Evolutionary conservation across 2,113 vertebrate genomes (phyloP).

Genomic region (Ophthalmolycus amberensis): DNA sequence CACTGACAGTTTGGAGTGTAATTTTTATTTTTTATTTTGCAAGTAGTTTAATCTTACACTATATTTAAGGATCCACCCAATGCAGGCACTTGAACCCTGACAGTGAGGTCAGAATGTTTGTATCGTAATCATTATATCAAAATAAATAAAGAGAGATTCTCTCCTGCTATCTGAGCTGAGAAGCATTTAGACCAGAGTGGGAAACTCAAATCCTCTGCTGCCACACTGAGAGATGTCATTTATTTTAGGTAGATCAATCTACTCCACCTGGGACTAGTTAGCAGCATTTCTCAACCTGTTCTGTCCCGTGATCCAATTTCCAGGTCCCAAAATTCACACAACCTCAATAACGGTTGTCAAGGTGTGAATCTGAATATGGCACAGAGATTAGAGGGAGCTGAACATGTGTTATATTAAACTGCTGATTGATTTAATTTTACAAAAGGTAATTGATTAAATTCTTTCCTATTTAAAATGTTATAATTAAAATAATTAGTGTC

Average conservation of each 20-base stretch:
- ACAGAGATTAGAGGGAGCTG: constrained; percentile 5
- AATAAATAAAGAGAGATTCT: neutral
- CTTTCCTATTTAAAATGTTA: neutral
- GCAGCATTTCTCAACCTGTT: neutral
- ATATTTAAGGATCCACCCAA: neutral
- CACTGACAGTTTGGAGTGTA: constrained; percentile 39
- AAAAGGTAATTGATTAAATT: neutral
- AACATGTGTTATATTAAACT: neutral
- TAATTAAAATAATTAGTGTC: neutral
- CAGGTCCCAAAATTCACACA: constrained; percentile 47
- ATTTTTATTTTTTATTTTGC: constrained; percentile 31
- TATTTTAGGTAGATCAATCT: neutral
- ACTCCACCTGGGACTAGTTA: constrained; percentile 35
- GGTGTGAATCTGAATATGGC: constrained; percentile 16
- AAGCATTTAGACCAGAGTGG: neutral
- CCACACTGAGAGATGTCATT: neutral
- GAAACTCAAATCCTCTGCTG: neutral
- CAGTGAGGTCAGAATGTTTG: neutral
- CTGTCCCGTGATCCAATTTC: constrained; percentile 39
- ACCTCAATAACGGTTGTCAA: constrained; percentile 46
- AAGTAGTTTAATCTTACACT: constrained; percentile 7
- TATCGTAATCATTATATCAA: neutral
- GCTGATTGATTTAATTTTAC: neutral
- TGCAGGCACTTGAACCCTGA: neutral
- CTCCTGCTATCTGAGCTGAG: neutral